Conservation (phyloP, 1,140 invertebrate genomes). For the Matsumurasca onukii region DNA sequence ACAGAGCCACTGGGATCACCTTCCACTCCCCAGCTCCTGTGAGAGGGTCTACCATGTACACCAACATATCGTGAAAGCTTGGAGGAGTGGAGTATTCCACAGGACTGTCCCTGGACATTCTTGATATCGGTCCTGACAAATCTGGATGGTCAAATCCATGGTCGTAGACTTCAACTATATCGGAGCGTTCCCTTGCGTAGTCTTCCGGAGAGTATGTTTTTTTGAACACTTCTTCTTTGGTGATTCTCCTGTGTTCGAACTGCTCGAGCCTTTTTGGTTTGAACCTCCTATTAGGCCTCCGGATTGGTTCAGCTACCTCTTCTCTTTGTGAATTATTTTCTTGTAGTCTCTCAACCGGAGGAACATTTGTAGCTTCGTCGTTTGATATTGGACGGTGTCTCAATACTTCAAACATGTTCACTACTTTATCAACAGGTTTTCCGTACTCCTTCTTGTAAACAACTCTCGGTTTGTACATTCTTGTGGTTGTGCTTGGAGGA, state of each 20-base stretch:
- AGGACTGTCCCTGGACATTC: background rate
- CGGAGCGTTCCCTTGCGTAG: conserved; percentile 14
- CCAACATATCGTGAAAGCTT: conserved; percentile 32
- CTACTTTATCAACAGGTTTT: conserved; percentile 22
- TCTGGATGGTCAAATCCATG: conserved; percentile 25
- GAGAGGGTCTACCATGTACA: conserved; percentile 39
- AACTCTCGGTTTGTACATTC: conserved; percentile 39
- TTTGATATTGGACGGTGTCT: background rate
- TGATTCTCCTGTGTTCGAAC: conserved; percentile 28
- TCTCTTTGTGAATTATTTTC: background rate
- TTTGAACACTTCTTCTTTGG: conserved; percentile 35
- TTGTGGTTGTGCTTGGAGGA: conserved; percentile 31
- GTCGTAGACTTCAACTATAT: conserved; percentile 13
- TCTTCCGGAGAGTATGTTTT: conserved; percentile 29
- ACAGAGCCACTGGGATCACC: background rate
- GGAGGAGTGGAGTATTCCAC: too few species aligned
- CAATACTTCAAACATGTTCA: conserved; percentile 34
- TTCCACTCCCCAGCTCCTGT: conserved; percentile 40
- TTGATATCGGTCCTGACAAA: conserved; percentile 20
- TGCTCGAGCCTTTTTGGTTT: conserved; percentile 32
- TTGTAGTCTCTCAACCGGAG: background rate
- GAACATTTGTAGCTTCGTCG: conserved; percentile 14
- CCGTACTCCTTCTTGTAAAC: conserved; percentile 31
- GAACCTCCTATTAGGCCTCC: background rate
- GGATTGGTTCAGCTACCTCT: background rate